phyloP scores from a whole-genome alignment of 2,113 vertebrate genomes.

The Pipa parva region DNA sequence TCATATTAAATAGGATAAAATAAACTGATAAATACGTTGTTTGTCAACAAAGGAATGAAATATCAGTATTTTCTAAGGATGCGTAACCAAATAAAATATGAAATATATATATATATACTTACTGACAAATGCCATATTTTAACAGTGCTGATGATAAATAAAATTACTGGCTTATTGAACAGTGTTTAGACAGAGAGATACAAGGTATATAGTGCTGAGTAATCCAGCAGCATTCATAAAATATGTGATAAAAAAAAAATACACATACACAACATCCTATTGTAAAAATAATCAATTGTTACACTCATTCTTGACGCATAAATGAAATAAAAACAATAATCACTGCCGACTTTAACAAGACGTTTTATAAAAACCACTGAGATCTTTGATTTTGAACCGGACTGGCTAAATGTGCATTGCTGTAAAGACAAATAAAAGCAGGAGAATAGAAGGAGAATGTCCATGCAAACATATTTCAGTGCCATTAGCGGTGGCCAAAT shows the following conservation, averaged over 20 bases:
- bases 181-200: conserved; percentile 69
- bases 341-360: conserved; percentile 5
- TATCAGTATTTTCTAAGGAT: conserved; percentile 72
- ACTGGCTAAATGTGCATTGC: conserved; percentile 74
- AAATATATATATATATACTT: conserved; percentile 35
- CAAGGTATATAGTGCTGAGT: conserved; percentile 73
- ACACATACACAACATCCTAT: conserved; percentile 21
- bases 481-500: neutral
- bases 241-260: conserved; percentile 55
- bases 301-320: conserved; percentile 30
- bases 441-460: conserved; percentile 66
- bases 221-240: conserved; percentile 60
- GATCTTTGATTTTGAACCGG: conserved; percentile 3
- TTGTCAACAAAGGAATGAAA: conserved; percentile 80
- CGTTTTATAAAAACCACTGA: neutral
- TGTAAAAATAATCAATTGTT: conserved; percentile 26
- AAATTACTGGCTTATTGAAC: conserved; percentile 74
- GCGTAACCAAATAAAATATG: conserved; percentile 68
- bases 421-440: conserved; percentile 70
- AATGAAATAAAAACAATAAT: conserved; percentile 63
- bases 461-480: conserved; percentile 53
- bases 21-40: conserved; percentile 75
- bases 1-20: conserved; percentile 78
- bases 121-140: conserved; percentile 68
- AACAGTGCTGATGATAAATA: conserved; percentile 66